Evolutionary conservation across 2,888 invertebrate species (phyloP), one percentile per base, ranked within the genome.

Genomic region (Chymomyza procnemis): DNA sequence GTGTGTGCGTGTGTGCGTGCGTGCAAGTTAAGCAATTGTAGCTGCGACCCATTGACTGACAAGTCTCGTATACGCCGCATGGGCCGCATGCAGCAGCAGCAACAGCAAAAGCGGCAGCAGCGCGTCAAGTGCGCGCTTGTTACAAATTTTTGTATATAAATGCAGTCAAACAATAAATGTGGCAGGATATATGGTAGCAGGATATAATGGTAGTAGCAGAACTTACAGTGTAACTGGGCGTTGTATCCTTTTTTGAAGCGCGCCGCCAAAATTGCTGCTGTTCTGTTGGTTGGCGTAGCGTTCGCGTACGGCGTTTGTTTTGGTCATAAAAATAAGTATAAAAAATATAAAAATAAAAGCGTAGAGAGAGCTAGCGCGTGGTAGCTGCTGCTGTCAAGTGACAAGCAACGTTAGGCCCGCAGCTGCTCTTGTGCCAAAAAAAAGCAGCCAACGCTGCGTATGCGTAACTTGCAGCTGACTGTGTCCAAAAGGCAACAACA

Each of bases 281-380:
- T 67, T 76, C 67, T 71, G 59, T 55, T 74, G 58, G 61, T 67
- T 60, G 59, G 55, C 58, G 59, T 61, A 41, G 34, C 8, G n/a
- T n/a, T n/a, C 56, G 71, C 75, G 84, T 81, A 87, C 79, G 79
- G 85, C 73, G 64, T 73, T 79, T 52, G 9, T 54, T 19, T 14
- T 81, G 87, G 87, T 85, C 87, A 81, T 81, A 87, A 81, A 87
- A 87, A 66, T 85, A 76, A 50, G n/a, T n/a, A n/a, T n/a, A n/a
- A n/a, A n/a, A n/a, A n/a, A n/a, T n/a, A n/a, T n/a, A n/a, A n/a
- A n/a, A n/a, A n/a, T n/a, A n/a, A n/a, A n/a, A n/a, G n/a, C n/a
- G n/a, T n/a, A n/a, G n/a, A n/a, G n/a, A n/a, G n/a, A n/a, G n/a
- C n/a, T n/a, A n/a, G n/a, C n/a, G n/a, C n/a, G n/a, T n/a, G n/a